Evolutionary conservation across 1,140 invertebrate genomes (phyloP).

Genomic region (Bombus affinis): DNA sequence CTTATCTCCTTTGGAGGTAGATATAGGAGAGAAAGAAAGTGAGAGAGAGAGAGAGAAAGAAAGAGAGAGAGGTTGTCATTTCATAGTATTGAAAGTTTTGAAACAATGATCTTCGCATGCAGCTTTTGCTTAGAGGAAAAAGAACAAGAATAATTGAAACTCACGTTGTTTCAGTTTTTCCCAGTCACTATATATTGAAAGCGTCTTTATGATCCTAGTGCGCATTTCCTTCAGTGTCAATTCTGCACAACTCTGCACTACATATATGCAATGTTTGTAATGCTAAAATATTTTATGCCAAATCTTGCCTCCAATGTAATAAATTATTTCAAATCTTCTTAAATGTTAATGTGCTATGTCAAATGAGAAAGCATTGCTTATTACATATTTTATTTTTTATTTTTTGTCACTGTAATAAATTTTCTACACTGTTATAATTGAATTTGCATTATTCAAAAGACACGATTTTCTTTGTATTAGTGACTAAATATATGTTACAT

Average conservation of each 20-base stretch:
- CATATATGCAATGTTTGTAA: constrained; percentile 59
- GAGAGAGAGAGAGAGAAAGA: constrained; percentile 39
- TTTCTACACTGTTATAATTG: constrained; percentile 34
- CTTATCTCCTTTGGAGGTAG: constrained; percentile 49
- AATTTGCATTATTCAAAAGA: constrained; percentile 37
- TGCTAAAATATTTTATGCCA: constrained; percentile 49
- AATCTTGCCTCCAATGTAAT: constrained; percentile 45
- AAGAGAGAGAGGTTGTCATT: constrained; percentile 58
- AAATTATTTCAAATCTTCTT: constrained; percentile 42
- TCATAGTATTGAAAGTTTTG: constrained; percentile 25
- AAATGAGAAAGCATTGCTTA: constrained; percentile 53
- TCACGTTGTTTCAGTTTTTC: neutral
- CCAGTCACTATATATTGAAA: constrained; percentile 14
- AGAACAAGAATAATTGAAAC: neutral
- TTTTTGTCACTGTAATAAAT: constrained; percentile 50
- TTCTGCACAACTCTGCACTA: constrained; percentile 53
- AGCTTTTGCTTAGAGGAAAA: constrained; percentile 28
- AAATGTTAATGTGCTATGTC: constrained; percentile 51
- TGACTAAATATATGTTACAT: constrained; percentile 35
- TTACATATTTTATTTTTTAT: constrained; percentile 51
- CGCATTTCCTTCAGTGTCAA: constrained; percentile 56
- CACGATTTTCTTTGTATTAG: constrained; percentile 25
- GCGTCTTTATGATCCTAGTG: constrained; percentile 55
- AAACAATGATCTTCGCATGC: constrained; percentile 47
- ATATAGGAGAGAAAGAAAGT: constrained; percentile 43